Base-by-base conservation (phyloP, 2,797 vertebrate genomes). In the Syngnathus rostellatus region DNA sequence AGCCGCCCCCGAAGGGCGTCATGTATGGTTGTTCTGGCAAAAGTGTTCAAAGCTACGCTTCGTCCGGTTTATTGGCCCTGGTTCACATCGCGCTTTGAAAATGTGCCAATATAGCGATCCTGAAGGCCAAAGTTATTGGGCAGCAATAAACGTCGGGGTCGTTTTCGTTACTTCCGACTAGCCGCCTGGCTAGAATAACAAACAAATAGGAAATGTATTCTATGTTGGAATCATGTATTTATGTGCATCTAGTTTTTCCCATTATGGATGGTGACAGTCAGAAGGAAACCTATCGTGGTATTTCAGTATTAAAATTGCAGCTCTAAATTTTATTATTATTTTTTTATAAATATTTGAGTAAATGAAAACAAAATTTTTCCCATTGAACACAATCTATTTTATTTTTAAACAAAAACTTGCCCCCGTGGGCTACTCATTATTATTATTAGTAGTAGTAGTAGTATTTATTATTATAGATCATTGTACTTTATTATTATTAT, bases 31-130 rank as follows among this genome's bases (percentile, higher is more conserved):
- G 46, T 46, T 25, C 45, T 50, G 0, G 21, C n/a, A 12, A 65
- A 61, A 17, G 58, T 60, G 21, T 43, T 54, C 16, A 62, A 50
- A 68, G 48, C 8, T 38, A 14, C 60, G 66, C 70, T 31, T 68
- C 37, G 45, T 68, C 59, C 16, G 53, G 63, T 65, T 69, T 59
- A 50, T 37, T 40, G 46, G 39, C 59, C 55, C 19, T 21, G 31
- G 54, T 11, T 55, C 53, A 55, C 4, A 23, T 54, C 14, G 17
- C 38, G 6, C 6, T 41, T 66, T 66, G 3, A 55, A 63, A 61
- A 48, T 17, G n/a, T 3, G n/a, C 11, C 60, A 65, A 23, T 65
- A 55, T 31, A 23, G 45, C 21, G 12, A 14, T 31, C 11, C 21
- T 45, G 43, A 46, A 31, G 61, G 61, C 41, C 41, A 23, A 16